Conservation (phyloP, 2,113 vertebrate genomes). For the Tilapia sparmanii region DNA sequence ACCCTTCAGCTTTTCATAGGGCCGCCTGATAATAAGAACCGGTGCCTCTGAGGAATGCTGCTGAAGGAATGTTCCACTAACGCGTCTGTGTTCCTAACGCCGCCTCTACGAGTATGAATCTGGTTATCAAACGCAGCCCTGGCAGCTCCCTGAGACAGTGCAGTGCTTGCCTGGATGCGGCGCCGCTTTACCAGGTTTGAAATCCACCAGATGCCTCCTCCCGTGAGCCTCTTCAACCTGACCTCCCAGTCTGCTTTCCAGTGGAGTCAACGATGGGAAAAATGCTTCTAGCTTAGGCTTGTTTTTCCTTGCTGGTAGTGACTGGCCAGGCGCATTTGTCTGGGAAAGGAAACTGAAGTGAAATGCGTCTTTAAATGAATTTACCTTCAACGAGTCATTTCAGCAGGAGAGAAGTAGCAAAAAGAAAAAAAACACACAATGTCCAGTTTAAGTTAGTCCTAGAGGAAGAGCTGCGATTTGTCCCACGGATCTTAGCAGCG, state of each 20-base stretch:
- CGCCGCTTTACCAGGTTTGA: not conserved
- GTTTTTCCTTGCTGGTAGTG: not conserved
- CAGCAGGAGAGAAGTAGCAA: not conserved
- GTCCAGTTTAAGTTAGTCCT: not conserved
- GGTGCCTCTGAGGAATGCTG: slow-evolving; percentile 61
- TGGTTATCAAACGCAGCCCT: slow-evolving; percentile 11
- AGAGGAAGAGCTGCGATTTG: not conserved
- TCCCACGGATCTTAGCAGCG: not conserved
- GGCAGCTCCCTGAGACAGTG: not conserved
- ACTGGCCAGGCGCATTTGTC: not conserved
- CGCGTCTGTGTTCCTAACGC: slow-evolving; percentile 12
- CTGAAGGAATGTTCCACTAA: slow-evolving; percentile 23
- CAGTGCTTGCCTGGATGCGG: not conserved
- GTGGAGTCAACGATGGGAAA: slow-evolving; percentile 11
- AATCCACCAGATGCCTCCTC: slow-evolving; percentile 8
- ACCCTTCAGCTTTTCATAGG: slow-evolving; percentile 45
- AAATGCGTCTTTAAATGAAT: not conserved
- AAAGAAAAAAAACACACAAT: not conserved
- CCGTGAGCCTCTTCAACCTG: slow-evolving; percentile 3
- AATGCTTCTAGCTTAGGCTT: not conserved
- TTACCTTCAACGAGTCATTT: not conserved
- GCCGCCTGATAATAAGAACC: slow-evolving; percentile 56
- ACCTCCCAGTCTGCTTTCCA: slow-evolving; percentile 17
- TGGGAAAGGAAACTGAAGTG: not conserved
- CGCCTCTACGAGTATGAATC: slow-evolving; percentile 25